These are phyloP conservation scores for Coenonympha glycerion DNA, from an alignment of 2,888 invertebrate genomes.

Conservation along the genomic window DNA sequence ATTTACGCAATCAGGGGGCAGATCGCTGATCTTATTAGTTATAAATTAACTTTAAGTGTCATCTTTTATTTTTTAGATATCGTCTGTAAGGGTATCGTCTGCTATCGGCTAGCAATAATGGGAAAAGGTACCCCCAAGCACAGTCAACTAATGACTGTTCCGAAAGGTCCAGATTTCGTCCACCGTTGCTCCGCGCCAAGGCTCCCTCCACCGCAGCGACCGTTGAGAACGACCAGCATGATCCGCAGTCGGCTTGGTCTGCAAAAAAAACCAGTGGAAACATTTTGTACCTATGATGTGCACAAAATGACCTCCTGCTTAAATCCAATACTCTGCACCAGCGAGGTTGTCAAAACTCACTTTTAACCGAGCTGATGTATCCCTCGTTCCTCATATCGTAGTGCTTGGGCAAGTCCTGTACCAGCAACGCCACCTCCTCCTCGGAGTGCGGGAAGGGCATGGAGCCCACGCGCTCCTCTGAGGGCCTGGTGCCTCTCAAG, in stretches of 20 bases:
- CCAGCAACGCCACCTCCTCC: conserved; percentile 31
- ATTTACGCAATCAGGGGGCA: too few species aligned
- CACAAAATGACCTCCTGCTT: too few species aligned
- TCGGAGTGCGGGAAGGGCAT: conserved; percentile 36
- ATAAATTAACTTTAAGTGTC: too few species aligned
- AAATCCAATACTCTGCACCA: too few species aligned
- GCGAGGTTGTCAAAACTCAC: conserved; percentile 35
- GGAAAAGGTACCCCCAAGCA: conserved; percentile 44
- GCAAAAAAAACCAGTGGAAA: background rate
- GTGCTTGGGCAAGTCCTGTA: conserved; percentile 36
- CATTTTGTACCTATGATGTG: background rate
- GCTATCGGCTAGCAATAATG: too few species aligned
- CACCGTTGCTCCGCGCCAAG: conserved; percentile 37
- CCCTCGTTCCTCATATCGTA: conserved; percentile 46
- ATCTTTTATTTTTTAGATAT: too few species aligned
- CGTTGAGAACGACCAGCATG: conserved; percentile 48
- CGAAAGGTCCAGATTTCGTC: conserved; percentile 40
- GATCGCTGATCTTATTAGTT: too few species aligned
- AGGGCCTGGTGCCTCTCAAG: conserved; percentile 32
- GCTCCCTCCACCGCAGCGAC: conserved; percentile 44
- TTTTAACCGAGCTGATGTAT: conserved; percentile 37
- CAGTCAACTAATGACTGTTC: conserved; percentile 50
- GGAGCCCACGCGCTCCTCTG: conserved; percentile 26
- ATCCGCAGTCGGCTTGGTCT: conserved; percentile 47
- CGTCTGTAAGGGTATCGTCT: too few species aligned